These are phyloP conservation scores for Resseliella maxima DNA, from an alignment of 2,888 invertebrate species.

Conservation along the genomic window DNA sequence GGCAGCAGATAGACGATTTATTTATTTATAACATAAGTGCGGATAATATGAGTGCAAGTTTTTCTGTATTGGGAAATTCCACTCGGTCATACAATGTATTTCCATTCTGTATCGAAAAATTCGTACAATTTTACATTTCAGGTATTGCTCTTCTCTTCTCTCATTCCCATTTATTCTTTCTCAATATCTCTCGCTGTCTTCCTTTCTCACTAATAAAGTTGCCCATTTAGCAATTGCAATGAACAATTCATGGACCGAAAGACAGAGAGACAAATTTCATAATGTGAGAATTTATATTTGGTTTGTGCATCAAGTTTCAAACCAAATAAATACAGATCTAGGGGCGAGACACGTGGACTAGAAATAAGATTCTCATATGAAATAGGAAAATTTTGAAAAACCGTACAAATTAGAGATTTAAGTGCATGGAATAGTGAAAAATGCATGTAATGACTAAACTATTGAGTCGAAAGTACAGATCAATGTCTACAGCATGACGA, in stretches of 20 bases:
- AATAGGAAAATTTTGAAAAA: no score
- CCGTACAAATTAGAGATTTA: no score
- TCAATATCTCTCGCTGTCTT: not conserved
- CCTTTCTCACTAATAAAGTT: not conserved
- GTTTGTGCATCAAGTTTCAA: conserved; percentile 31
- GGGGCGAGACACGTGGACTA: no score
- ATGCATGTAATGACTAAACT: no score
- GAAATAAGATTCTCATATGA: no score
- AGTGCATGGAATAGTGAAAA: no score
- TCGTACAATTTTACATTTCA: not conserved
- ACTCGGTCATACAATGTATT: not conserved
- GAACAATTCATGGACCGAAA: conserved; percentile 47
- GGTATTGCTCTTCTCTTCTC: not conserved
- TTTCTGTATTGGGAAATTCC: not conserved
- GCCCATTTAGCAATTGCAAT: not conserved
- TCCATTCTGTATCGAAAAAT: not conserved
- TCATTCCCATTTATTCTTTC: not conserved
- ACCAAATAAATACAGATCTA: conserved; percentile 46
- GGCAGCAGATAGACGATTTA: conserved; percentile 35
- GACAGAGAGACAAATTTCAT: conserved; percentile 30
- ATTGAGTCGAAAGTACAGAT: no score
- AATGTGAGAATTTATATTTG: not conserved
- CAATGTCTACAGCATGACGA: no score
- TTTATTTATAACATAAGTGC: conserved; percentile 48
- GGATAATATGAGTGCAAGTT: conserved; percentile 27